Evolutionary conservation across 2,797 vertebrate species (phyloP).

Genomic region (Amblyraja radiata): DNA sequence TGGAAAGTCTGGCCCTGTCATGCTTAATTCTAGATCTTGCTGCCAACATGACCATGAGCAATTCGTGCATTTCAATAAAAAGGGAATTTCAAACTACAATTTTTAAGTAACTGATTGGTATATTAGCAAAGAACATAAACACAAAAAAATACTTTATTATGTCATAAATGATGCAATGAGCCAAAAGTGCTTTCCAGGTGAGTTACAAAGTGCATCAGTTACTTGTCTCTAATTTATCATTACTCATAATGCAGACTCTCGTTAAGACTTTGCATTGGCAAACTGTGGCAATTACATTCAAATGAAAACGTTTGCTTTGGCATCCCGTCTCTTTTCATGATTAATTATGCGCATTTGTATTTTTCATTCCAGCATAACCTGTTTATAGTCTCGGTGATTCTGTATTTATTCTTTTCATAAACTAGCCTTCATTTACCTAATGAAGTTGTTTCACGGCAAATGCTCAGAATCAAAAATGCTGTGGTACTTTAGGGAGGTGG

Average conservation of each 20-base stretch:
- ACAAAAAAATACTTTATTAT: neutral
- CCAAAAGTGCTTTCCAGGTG: neutral
- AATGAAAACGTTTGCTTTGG: constrained; percentile 14
- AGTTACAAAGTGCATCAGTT: neutral
- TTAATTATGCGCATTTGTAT: constrained; percentile 27
- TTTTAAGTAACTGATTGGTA: neutral
- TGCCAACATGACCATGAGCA: neutral
- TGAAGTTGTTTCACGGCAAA: constrained; percentile 12
- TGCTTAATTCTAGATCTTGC: neutral
- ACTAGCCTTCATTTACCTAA: constrained; percentile 23
- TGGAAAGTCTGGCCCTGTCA: no score
- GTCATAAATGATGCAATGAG: neutral
- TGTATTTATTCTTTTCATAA: constrained; percentile 27
- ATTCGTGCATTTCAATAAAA: neutral
- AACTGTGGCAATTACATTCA: neutral
- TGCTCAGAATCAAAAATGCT: neutral
- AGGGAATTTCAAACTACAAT: neutral
- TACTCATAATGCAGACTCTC: neutral
- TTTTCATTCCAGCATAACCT: constrained; percentile 23
- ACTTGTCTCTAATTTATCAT: neutral
- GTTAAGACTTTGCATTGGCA: constrained; percentile 12
- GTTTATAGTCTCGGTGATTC: constrained; percentile 25
- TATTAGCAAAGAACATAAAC: neutral
- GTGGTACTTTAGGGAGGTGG: neutral
- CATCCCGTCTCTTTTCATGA: constrained; percentile 19